Base-by-base conservation (phyloP, 1,140 invertebrate genomes). In the Ceratina calcarata region DNA sequence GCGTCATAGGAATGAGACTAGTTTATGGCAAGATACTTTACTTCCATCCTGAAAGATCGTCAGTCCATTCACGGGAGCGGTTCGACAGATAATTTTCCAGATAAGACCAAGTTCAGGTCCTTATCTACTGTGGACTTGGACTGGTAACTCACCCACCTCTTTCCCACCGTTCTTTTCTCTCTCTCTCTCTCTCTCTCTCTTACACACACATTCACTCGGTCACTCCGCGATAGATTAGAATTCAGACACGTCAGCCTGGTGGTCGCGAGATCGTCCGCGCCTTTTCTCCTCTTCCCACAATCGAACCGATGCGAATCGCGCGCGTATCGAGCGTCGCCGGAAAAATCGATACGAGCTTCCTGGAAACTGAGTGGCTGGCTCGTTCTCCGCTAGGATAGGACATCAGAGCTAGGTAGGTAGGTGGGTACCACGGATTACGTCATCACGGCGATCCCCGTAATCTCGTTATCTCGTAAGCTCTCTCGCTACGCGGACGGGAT, bases 391-490 rank as follows among this genome's bases (percentile, higher is more conserved):
- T 51, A 24, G 37, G 45, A n/a, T 51, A 51, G 13, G 37, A 10
- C 37, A 45, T 10, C 37, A 10, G 37, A 45, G 37, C 37, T 45
- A 10, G 37, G 2, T 10, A 45, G 37, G 37, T 45, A 45, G 37
- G 37, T 45, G 27, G 16, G n/a, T 53, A 13, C 16, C 37, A 45
- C 37, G 37, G 49, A 64, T 80, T 85, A 68, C 83, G 82, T 85
- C 82, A 84, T 18, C 37, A 45, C 57, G 60, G 51, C 67, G 73
- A 80, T 70, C 75, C 77, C 68, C 77, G 60, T 81, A 81, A 85
- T 85, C 82, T 84, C 61, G 82, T 85, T 85, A 85, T 85, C 82
- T 84, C 76, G 77, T 67, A 66, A 84, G 68, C 15, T 16, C 68
- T 69, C 51, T 77, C 62, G 62, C 72, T 68, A 61, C 62, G 20